Base-by-base conservation (phyloP, 2,113 vertebrate species). In the Anthoscopus minutus region DNA sequence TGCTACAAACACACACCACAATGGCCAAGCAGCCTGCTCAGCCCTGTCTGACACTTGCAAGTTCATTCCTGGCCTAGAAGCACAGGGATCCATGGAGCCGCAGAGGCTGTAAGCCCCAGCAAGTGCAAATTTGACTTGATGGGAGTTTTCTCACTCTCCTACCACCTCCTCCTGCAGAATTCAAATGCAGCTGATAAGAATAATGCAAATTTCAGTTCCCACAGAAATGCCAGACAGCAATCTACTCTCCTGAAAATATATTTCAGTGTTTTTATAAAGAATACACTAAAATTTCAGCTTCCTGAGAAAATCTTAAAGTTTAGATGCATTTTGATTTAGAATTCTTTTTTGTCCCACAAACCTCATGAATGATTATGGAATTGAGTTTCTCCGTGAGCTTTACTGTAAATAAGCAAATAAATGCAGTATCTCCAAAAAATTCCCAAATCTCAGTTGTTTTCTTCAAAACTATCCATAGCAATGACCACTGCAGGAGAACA, bases 361-460 rank as follows among this genome's bases (percentile, higher is more conserved):
- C 42, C 45, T 83, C 80, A 88, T 44, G 84, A 86, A 61, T 45
- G 0, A 57, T 86, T 78, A 81, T 47, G 64, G 67, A 94, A 95
- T 93, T 65, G n/a, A 62, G 13, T n/a, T 84, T 94, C 47, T 66
- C n/a, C 13, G 85, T 40, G 33, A 73, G 30, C 27, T 77, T 95
- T 66, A 58, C 70, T 40, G 27, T 37, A 92, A 80, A 88, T 33
- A 70, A 50, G 11, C 25, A 57, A 65, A 57, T 22, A 48, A 74
- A 85, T 35, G 24, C 10, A 65, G 15, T 31, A 44, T 35, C 71
- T 73, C 45, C 3, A 90, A 82, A 65, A 42, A 37, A 7, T 13
- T 65, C 45, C 58, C 53, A 61, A 57, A 51, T 70, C 58, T 77
- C 76, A 65, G 5, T 64, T 54, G 40, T 37, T 87, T 80, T 23